Percentiles rank a stretch among this genome's conserved stretches.
Conservation (phyloP, 2,113 vertebrate species). For the Dryoscopus gambensis region DNA sequence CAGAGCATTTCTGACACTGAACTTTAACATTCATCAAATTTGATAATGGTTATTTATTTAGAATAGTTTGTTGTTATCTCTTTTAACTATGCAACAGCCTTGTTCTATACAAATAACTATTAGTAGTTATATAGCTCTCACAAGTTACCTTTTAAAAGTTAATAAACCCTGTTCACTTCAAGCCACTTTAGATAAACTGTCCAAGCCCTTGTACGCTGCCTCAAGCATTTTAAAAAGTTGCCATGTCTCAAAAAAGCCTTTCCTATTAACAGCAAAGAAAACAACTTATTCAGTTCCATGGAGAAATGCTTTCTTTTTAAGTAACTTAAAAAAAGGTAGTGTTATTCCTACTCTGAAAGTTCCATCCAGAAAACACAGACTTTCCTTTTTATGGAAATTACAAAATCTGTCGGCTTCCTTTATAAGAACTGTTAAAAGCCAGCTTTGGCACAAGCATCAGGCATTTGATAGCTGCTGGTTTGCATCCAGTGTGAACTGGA, state of each 20-base stretch:
- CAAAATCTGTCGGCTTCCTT: slow-evolving; percentile 17
- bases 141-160: neutral
- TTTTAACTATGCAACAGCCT: neutral
- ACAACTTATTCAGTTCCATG: neutral
- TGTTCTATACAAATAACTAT: neutral
- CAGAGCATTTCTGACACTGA: neutral
- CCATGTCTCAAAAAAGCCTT: neutral
- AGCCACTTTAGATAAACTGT: neutral
- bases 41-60: neutral
- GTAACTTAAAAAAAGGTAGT: neutral
- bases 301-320: slow-evolving; percentile 1
- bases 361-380: slow-evolving; percentile 45
- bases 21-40: neutral
- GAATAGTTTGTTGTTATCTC: neutral
- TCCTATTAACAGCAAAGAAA: slow-evolving; percentile 37
- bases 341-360: neutral
- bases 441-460: slow-evolving; percentile 21
- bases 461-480: slow-evolving; percentile 12
- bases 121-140: neutral
- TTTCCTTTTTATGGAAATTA: slow-evolving; percentile 49
- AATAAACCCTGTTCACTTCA: neutral
- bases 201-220: neutral
- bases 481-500: slow-evolving; percentile 12
- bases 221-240: neutral
- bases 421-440: neutral